Conservation (phyloP, 1,140 invertebrate genomes). For the Harlomillsia oculata region DNA sequence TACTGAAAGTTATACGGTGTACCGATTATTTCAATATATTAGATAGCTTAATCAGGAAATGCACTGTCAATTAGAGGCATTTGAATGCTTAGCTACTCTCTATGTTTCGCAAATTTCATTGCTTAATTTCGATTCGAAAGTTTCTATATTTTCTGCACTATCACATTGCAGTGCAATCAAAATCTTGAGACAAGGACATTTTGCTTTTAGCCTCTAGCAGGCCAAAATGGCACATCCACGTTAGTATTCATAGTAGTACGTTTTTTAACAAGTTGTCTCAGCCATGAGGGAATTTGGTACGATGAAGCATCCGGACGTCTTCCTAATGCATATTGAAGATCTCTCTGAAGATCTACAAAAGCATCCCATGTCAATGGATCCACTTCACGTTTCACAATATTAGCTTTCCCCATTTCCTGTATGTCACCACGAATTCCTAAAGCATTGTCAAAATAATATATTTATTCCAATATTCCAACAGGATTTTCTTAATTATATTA, state of each 20-base stretch:
- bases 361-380: neutral
- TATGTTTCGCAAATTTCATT: too few relatives aligned
- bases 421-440: too few relatives aligned
- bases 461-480: too few relatives aligned
- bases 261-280: constrained; percentile 1
- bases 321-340: neutral
- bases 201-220: constrained; percentile 10
- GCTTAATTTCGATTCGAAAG: neutral
- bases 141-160: neutral
- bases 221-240: neutral
- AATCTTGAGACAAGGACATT: too few relatives aligned
- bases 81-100: too few relatives aligned
- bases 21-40: neutral
- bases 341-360: neutral
- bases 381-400: neutral
- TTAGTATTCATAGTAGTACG: neutral
- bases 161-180: neutral
- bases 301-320: neutral
- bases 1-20: too few relatives aligned
- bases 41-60: neutral
- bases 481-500: too few relatives aligned
- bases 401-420: too few relatives aligned
- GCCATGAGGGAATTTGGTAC: constrained; percentile 1
- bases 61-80: neutral
- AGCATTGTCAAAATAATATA: too few relatives aligned